phyloP scores from a whole-genome alignment of 2,113 vertebrate species.

The Centropus bengalensis region DNA sequence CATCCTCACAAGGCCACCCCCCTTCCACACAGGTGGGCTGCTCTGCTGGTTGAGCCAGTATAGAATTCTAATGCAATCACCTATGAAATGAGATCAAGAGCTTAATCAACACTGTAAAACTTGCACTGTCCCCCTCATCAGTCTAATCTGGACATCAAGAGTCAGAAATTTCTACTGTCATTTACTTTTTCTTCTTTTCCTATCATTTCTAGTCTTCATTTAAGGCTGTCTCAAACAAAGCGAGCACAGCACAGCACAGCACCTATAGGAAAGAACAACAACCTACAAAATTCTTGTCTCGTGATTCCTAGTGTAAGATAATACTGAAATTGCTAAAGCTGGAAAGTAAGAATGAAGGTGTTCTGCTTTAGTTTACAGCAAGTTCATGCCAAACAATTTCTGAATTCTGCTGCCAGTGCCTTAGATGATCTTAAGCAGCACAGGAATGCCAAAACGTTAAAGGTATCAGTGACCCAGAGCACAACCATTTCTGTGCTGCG shows the following conservation, averaged over 20 bases:
- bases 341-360: neutral
- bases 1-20: neutral
- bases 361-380: neutral
- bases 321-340: neutral
- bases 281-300: neutral
- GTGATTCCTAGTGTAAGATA: neutral
- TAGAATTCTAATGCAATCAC: neutral
- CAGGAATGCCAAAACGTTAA: neutral
- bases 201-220: neutral
- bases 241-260: neutral
- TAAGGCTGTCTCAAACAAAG: neutral
- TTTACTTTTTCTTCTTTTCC: neutral
- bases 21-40: neutral
- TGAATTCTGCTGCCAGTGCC: neutral
- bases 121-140: neutral
- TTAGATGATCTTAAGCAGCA: neutral
- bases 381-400: neutral
- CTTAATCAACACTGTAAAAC: neutral
- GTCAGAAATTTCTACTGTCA: neutral
- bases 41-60: neutral
- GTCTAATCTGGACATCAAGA: neutral
- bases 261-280: neutral
- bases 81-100: neutral
- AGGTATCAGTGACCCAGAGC: neutral
- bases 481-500: neutral